These are phyloP conservation scores for Henricia sp. DNA, from an alignment of 53 echinoderm and acorn worm species.

Conservation along the genomic window DNA sequence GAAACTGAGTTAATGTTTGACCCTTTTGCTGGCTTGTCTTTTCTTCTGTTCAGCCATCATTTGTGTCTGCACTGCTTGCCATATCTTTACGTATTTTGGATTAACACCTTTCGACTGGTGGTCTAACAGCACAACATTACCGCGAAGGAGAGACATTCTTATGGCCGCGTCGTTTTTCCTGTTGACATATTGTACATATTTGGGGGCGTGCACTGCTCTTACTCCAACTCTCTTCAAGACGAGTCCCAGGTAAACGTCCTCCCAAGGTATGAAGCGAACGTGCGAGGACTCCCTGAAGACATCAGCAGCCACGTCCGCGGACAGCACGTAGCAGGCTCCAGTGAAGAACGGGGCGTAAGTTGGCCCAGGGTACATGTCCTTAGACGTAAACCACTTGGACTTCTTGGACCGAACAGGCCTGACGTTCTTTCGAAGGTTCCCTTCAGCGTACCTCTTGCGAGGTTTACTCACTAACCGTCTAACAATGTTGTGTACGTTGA, in stretches of 20 bases:
- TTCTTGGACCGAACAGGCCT: neutral
- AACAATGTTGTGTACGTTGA: slow-evolving; percentile 5
- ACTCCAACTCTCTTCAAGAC: slow-evolving; percentile 34
- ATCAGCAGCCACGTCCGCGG: neutral
- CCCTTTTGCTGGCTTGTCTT: too few species aligned
- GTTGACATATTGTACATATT: neutral
- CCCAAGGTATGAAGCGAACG: slow-evolving; percentile 46
- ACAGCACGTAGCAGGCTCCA: slow-evolving; percentile 26
- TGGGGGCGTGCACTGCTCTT: neutral
- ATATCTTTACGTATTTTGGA: too few species aligned
- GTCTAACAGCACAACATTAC: too few species aligned
- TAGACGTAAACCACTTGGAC: slow-evolving; percentile 36
- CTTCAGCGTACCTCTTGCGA: slow-evolving; percentile 6
- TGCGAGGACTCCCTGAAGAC: slow-evolving; percentile 3
- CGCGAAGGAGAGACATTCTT: too few species aligned
- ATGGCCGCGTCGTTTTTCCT: too few species aligned
- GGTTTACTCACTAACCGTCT: neutral
- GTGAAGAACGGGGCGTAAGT: slow-evolving; percentile 43
- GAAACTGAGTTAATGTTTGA: too few species aligned
- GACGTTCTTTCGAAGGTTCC: neutral
- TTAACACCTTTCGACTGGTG: too few species aligned
- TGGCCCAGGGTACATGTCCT: slow-evolving; percentile 11
- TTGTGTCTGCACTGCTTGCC: too few species aligned
- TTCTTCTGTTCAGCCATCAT: too few species aligned
- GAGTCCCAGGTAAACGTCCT: slow-evolving; percentile 29